Evolutionary conservation across 2,888 invertebrate species (phyloP), one percentile per base, ranked within the genome.

Genomic region (Neoaliturus tenellus): DNA sequence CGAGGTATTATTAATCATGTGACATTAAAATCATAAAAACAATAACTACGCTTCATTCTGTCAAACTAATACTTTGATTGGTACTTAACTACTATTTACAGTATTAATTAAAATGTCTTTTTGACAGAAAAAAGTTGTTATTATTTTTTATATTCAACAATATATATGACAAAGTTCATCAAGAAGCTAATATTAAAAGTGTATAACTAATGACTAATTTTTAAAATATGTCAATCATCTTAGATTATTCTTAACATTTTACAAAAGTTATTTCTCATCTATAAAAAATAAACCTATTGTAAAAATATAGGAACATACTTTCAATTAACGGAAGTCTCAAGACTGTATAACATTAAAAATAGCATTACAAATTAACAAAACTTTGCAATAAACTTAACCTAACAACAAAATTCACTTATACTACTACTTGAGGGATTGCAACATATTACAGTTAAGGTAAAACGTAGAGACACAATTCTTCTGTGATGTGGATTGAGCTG

Each of bases 261-360:
- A n/a, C n/a, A 44, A 44, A 44, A 14, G 44, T 44, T 8, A 44
- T 12, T 44, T 14, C 44, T 14, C 12, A 44, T 44, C n/a, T 12
- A 17, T 44, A 44, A 4, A 44, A 44, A 44, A 44, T 44, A 44
- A 44, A 44, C 44, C 17, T 44, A 14, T 44, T 44, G 17, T 17
- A 44, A 44, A 62, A 31, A 62, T 62, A 25, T 62, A 62, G 62
- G 62, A 62, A 62, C 62, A 62, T 62, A 28, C 62, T 62, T 28
- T 25, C 3, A n/a, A 28, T 14, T 25, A 62, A 28, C 31, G 62
- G 31, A 3, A 25, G 3, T 62, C 28, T 62, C 31, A 62, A 62
- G 31, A 62, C 28, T 62, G 31, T 62, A 20, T 3, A 28, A 20
- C 14, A 12, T 28, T 62, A 62, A 62, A 62, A 31, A 28, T 62